A percentile compares a stretch with the other conserved stretches of the same genome.
Evolutionary conservation across 2,888 invertebrate genomes (phyloP).

Genomic region (Drosophila picticornis): DNA sequence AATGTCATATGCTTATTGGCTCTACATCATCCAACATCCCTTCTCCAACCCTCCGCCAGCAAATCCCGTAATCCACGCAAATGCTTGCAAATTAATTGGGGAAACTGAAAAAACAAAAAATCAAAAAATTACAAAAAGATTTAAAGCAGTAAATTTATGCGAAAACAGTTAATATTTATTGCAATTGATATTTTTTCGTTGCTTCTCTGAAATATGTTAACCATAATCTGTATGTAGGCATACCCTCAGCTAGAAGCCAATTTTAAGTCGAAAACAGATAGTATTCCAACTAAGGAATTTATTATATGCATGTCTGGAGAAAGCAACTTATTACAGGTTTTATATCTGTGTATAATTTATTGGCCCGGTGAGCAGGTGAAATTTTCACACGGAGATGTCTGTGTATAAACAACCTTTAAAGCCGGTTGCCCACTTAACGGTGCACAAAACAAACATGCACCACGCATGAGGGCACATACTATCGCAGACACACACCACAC

Average conservation of each 20-base stretch:
- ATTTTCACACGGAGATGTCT: constrained; percentile 39
- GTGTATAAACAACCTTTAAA: constrained; percentile 52
- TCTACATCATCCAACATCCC: background rate
- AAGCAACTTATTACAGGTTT: constrained; percentile 5
- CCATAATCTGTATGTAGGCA: constrained; percentile 27
- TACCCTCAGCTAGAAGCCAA: background rate
- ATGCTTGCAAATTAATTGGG: constrained; percentile 68
- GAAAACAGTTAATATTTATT: constrained; percentile 60
- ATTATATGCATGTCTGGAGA: background rate
- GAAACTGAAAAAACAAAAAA: constrained; percentile 36
- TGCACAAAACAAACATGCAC: constrained; percentile 40
- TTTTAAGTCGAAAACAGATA: background rate
- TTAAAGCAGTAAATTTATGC: constrained; percentile 62
- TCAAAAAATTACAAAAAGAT: constrained; percentile 21
- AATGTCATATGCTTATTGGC: constrained; percentile 65
- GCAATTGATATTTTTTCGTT: constrained; percentile 29
- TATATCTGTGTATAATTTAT: background rate
- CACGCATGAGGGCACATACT: constrained; percentile 18
- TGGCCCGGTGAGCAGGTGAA: constrained; percentile 5
- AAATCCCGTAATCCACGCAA: constrained; percentile 41
- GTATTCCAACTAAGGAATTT: background rate
- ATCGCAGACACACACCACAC: background rate
- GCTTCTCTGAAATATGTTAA: constrained; percentile 6
- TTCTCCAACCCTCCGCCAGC: background rate
- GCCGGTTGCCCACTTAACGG: constrained; percentile 64